phyloP scores from a whole-genome alignment of 2,888 invertebrate genomes.

The Acanthoscelides obtectus region DNA sequence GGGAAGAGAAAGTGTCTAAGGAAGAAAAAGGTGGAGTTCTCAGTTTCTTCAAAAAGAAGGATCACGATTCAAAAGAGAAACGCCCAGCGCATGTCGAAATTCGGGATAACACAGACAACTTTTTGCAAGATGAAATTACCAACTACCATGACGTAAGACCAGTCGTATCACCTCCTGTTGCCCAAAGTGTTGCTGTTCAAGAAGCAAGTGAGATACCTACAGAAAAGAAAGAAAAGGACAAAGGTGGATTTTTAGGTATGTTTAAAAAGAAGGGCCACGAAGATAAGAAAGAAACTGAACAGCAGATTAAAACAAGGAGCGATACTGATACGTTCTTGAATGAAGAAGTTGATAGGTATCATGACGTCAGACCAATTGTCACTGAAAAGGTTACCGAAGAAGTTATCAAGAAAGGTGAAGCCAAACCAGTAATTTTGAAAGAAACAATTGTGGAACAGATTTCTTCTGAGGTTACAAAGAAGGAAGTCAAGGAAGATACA shows the following conservation, averaged over 20 bases:
- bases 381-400: not conserved
- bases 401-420: not conserved
- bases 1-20: conserved; percentile 9
- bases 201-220: not conserved
- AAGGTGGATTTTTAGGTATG: not conserved
- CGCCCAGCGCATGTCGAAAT: not conserved
- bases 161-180: not conserved
- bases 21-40: conserved; percentile 3
- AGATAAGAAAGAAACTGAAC: not conserved
- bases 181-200: not conserved
- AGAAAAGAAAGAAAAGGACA: not conserved
- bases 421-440: not conserved
- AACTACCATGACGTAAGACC: conserved; percentile 20
- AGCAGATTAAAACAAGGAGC: not conserved
- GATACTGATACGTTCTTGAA: not conserved
- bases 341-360: not conserved
- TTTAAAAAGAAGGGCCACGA: not conserved
- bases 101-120: conserved; percentile 4
- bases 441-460: not conserved
- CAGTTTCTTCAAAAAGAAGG: conserved; percentile 10
- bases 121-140: conserved; percentile 14
- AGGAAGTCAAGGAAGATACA: not conserved
- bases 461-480: no score
- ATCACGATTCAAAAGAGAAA: conserved; percentile 10
- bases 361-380: not conserved